These are phyloP conservation scores for Hyles euphorbiae DNA, from an alignment of 1,140 invertebrate species.

Conservation along the genomic window DNA sequence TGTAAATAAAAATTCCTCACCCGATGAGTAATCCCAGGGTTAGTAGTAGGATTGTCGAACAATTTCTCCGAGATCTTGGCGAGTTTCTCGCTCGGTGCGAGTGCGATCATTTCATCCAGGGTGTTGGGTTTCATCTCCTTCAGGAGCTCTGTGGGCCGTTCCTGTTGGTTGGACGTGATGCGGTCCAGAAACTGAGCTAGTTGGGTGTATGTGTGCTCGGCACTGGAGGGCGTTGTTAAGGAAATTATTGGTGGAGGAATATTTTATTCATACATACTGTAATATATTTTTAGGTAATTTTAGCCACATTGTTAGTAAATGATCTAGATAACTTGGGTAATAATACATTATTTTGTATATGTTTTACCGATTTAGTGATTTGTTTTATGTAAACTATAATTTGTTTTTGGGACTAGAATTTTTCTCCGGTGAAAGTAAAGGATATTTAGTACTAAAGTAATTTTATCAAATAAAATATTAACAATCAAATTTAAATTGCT, in stretches of 20 bases:
- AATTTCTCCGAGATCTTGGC: constrained; percentile 48
- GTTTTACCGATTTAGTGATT: no score
- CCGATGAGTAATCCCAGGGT: constrained; percentile 51
- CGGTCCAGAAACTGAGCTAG: constrained; percentile 86
- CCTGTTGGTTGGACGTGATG: constrained; percentile 66
- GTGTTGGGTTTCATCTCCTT: constrained; percentile 72
- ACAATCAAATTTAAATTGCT: no score
- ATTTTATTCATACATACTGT: background rate
- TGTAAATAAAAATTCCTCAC: constrained; percentile 33
- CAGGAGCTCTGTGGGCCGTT: constrained; percentile 31
- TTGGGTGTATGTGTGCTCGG: constrained; percentile 86
- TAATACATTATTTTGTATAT: no score
- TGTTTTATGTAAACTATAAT: no score
- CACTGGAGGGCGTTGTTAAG: constrained; percentile 58
- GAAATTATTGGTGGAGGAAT: background rate
- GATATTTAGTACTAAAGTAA: no score
- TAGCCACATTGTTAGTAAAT: no score
- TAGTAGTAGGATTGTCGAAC: constrained; percentile 52
- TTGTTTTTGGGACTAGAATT: no score
- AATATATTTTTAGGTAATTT: background rate
- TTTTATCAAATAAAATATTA: no score
- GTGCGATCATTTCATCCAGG: constrained; percentile 72
- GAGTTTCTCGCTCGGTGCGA: constrained; percentile 56
- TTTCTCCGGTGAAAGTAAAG: no score
- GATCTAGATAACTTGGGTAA: no score